phyloP scores from a whole-genome alignment of 1,140 invertebrate genomes.

The Halictus rubicundus region DNA sequence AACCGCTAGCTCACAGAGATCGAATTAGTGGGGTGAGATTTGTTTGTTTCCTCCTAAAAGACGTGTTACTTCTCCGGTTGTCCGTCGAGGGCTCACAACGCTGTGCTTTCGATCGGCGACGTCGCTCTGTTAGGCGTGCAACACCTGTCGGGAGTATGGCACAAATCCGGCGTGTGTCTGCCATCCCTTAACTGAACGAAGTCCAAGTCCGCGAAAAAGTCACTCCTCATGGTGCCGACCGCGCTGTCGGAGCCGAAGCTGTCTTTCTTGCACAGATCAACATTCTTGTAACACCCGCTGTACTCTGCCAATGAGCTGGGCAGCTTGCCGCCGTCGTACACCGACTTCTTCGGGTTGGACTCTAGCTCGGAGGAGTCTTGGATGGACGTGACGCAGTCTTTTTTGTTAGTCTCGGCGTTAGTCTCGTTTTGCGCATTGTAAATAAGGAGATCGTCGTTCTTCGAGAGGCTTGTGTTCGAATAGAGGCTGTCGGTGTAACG shows the following conservation, averaged over 20 bases:
- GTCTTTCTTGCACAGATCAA: constrained; percentile 72
- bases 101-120: constrained; percentile 77
- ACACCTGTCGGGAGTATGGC: constrained; percentile 71
- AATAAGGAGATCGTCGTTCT: constrained; percentile 36
- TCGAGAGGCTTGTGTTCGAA: constrained; percentile 59
- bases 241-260: constrained; percentile 78
- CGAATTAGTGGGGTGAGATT: constrained; percentile 54
- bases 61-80: constrained; percentile 19
- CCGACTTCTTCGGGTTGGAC: constrained; percentile 26
- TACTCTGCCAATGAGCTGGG: constrained; percentile 61
- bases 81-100: constrained; percentile 66
- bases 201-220: constrained; percentile 78
- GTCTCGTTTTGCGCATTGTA: constrained; percentile 27
- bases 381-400: constrained; percentile 5
- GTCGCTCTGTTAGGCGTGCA: constrained; percentile 69
- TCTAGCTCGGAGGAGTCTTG: constrained; percentile 21
- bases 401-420: constrained; percentile 19
- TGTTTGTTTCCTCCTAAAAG: constrained; percentile 14
- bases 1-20: constrained; percentile 40
- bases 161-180: constrained; percentile 69
- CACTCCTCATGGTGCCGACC: constrained; percentile 79
- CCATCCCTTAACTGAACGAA: constrained; percentile 72
- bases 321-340: constrained; percentile 53
- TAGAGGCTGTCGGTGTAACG: constrained; percentile 49
- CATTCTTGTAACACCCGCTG: constrained; percentile 65